Evolutionary conservation across 1,140 invertebrate species (phyloP), one percentile per base, ranked within the genome.

Genomic region (Carcinoscorpius rotundicauda): DNA sequence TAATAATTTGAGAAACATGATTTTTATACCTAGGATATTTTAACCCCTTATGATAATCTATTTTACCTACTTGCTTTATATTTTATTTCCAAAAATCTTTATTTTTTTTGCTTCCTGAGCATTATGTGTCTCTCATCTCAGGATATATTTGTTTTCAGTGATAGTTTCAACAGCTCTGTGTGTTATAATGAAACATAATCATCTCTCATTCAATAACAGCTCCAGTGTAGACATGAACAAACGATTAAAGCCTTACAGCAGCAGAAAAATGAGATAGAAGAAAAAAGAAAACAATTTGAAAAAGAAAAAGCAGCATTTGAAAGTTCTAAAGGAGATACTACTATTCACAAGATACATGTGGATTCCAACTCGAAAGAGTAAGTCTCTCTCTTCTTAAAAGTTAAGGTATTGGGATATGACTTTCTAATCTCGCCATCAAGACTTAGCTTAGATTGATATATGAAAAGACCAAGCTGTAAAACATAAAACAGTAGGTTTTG

Each of bases 181-280:
- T 64, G 49, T 48, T 58, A 60, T 49, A 59, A 9, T 50, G 49
- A 58, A 52, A 52, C 48, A 29, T 61, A 59, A 4, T 63, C 51
- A 52, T 64, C 29, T 29, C 29, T 29, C 29, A 29, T 29, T 29
- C 29, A 29, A 29, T 29, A 29, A 29, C 57, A 87, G 84, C 76
- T 85, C 49, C 81, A 85, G 77, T 78, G 82, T 73, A 79, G 85
- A 66, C 82, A 86, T 70, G 84, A 86, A 69, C 83, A 85, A 76
- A 84, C 86, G 81, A 78, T 81, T 52, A 83, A 83, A 69, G 78
- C 85, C 64, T 79, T 95, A 55, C 89, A 93, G 76, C 85, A 89
- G 71, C 91, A 97, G 78, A 85, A 90, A 66, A 85, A 87, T 60
- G 93, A 97, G 75, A 75, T 96, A 69, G 91, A 96, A 68, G 93